Evolutionary conservation across 2,113 vertebrate species (phyloP).

Genomic region (Ornithorhynchus anatinus): DNA sequence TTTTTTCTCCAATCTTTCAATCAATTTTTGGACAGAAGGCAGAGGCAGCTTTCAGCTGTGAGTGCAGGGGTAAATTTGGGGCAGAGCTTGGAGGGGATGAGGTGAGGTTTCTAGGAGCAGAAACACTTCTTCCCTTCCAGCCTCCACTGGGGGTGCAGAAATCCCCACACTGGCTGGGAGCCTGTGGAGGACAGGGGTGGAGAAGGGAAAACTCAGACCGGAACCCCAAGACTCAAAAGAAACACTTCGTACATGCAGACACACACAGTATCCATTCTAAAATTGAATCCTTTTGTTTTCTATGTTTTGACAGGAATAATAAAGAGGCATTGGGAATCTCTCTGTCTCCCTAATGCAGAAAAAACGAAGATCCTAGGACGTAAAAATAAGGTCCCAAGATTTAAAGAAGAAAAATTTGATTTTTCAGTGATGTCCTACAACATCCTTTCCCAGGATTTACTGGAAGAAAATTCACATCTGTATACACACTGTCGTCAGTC

Average conservation of each 20-base stretch:
- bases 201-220: no score
- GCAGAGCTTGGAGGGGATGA: no score
- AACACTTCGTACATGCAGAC: not conserved
- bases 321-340: constrained; percentile 84
- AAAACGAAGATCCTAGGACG: constrained; percentile 43
- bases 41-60: no score
- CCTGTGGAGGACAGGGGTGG: no score
- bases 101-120: no score
- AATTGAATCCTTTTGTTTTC: constrained; percentile 14
- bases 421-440: constrained; percentile 97
- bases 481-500: constrained; percentile 84
- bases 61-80: no score
- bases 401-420: constrained; percentile 74
- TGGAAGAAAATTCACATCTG: constrained; percentile 87
- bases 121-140: no score
- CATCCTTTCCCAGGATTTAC: constrained; percentile 91
- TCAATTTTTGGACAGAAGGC: no score
- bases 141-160: no score
- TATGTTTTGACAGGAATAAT: constrained; percentile 69
- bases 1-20: no score
- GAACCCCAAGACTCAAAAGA: no score
- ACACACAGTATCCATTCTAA: not conserved
- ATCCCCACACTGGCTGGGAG: no score
- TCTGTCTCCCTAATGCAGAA: constrained; percentile 58
- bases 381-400: constrained; percentile 39